Conservation (phyloP, 2,888 invertebrate genomes). For the Hetaerina titia region DNA sequence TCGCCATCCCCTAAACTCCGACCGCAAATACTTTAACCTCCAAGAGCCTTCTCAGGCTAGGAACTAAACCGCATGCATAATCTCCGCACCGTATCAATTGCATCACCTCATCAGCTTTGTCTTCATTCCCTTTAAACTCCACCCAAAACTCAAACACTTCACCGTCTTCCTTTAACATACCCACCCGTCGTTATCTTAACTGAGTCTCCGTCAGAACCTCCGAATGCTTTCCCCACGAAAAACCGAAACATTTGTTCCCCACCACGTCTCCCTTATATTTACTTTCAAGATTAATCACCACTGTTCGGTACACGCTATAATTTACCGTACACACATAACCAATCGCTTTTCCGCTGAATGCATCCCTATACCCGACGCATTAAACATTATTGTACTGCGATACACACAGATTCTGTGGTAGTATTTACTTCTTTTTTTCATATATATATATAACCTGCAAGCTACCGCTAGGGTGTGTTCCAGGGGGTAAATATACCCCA, state of each 20-base stretch:
- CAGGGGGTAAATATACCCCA: too few species aligned
- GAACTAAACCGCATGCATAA: neutral
- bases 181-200: neutral
- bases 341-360: neutral
- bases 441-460: too few species aligned
- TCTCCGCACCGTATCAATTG: neutral
- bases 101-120: neutral
- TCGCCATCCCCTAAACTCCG: neutral
- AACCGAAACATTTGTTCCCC: neutral
- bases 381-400: neutral
- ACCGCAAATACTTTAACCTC: neutral
- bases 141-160: neutral
- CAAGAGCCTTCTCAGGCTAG: neutral
- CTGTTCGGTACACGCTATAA: neutral
- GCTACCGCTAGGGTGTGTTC: too few species aligned
- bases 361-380: neutral
- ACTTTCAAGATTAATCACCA: neutral
- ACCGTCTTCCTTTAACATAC: neutral
- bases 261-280: neutral
- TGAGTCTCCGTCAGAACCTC: neutral
- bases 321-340: neutral
- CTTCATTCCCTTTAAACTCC: conserved; percentile 3
- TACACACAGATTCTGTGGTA: too few species aligned
- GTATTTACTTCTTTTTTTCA: too few species aligned
- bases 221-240: neutral